Evolutionary conservation across 2,888 invertebrate species (phyloP), one percentile per base, ranked within the genome.

Genomic region (Thecocarcelia acutangulata): DNA sequence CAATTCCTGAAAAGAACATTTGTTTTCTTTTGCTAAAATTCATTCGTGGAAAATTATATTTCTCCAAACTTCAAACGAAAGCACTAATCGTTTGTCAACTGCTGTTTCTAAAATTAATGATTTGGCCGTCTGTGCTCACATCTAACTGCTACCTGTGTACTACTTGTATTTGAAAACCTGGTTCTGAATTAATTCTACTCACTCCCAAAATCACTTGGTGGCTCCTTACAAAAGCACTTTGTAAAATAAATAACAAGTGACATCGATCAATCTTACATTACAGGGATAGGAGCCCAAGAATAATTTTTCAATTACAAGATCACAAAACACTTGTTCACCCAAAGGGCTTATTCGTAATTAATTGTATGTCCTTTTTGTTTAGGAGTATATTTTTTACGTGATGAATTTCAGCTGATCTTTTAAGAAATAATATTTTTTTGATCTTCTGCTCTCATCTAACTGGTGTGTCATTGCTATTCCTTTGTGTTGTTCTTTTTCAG

Each of bases 181-280:
- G 58, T 17, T 19, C 42, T 68, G 24, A 33, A 64, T 68, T 59
- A 73, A 69, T 80, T 37, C 63, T 37, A 69, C 50, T 75, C 69
- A 69, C 52, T 76, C 68, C 63, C 73, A 33, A 28, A 48, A 44
- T 40, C 42, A 42, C 2, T 54, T 9, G 15, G 56, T 54, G 61
- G 66, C 64, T 68, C 21, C 19, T 12, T 42, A 21, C n/a, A 24
- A 52, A 50, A 54, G 40, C 37, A 13, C 24, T 46, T 3, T 54
- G 21, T 24, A 15, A 66, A 5, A 6, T 9, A 69, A 56, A 46
- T 19, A 64, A 66, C 74, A 74, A 75, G 82, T 75, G 82, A 82
- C 82, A 82, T 66, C 70, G 74, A 78, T 82, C 82, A 78, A 82
- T 82, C 82, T 82, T 78, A 48, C 11, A 21, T 82, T 78, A 48